Base-by-base conservation (phyloP, 2,113 vertebrate genomes). In the Acinonyx jubatus region DNA sequence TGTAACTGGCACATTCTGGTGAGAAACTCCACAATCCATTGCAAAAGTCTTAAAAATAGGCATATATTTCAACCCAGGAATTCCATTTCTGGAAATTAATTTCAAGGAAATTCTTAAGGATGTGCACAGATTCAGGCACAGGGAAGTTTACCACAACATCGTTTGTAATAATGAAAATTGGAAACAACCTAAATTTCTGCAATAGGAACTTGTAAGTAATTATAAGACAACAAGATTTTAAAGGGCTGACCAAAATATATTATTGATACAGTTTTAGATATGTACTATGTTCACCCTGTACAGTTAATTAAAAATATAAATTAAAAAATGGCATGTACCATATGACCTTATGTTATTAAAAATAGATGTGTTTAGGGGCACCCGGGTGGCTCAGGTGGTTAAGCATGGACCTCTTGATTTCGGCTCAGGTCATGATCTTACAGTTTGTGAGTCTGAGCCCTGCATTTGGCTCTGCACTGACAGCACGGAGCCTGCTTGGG, bases 141-240 rank as follows among this genome's bases (percentile, higher is more conserved):
- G 65, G 81, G 69, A 97, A 91, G 76, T 83, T 96, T 88, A 93
- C 71, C 45, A 66, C 36, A 93, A 50, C 18, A 14, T n/a, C 55
- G 41, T 96, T 91, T 95, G 61, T 52, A 91, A 87, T 93, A 52
- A 86, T 57, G 36, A 83, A 87, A 91, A 83, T 13, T 90, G 89
- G 89, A 96, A 97, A 87, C 8, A 94, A 95, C 74, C 90, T 95
- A 80, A 90, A 92, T 87, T 96, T 96, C 45, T 95, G 48, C 27
- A 84, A 61, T 19, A 65, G n/a, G 12, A 45, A 74, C 78, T n/a
- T 71, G 33, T 85, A 91, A 66, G 83, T 91, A 69, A 90, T 78
- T 78, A 91, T 4, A 9, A 93, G 31, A 90, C n/a, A 94, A 94
- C 4, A 69, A 41, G 25, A 61, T 27, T 68, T 87, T 93, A 52